Evolutionary conservation across 92 coral and sea anemone genomes (phyloP).

Genomic region (Heteractis magnifica): DNA sequence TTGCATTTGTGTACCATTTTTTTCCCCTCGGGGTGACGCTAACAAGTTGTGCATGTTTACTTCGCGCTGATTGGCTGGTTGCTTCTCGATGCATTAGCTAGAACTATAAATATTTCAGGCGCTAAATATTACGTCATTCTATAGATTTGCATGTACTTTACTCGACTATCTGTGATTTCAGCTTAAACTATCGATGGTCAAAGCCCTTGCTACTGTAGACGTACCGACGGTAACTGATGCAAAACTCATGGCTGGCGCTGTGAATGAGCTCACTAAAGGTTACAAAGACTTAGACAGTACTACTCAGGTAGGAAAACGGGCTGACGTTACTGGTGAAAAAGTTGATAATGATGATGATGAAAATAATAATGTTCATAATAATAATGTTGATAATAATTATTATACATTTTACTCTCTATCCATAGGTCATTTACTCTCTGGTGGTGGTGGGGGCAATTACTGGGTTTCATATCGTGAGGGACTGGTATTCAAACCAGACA

Average conservation of each 20-base stretch:
- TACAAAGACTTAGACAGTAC: constrained; percentile 33
- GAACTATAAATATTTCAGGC: too few relatives aligned
- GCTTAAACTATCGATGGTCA: constrained; percentile 32
- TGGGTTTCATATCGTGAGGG: background rate
- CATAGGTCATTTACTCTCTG: background rate
- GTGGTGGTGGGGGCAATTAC: background rate
- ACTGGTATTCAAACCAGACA: too few relatives aligned
- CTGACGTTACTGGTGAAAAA: background rate
- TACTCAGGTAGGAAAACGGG: constrained; percentile 39
- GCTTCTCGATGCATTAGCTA: too few relatives aligned
- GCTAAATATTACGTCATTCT: background rate
- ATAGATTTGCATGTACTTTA: background rate
- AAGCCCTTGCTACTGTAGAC: constrained; percentile 16
- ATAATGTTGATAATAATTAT: background rate
- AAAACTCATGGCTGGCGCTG: constrained; percentile 36
- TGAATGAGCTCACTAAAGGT: constrained; percentile 28
- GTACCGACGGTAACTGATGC: constrained; percentile 32
- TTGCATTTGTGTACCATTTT: too few relatives aligned
- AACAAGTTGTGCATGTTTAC: too few relatives aligned
- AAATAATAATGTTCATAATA: background rate
- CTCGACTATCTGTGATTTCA: constrained; percentile 14
- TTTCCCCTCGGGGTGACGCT: too few relatives aligned
- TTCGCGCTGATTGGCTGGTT: too few relatives aligned
- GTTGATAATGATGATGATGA: background rate
- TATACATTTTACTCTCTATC: background rate